Conservation (phyloP, 2,888 invertebrate genomes). For the Diogma glabrata region DNA sequence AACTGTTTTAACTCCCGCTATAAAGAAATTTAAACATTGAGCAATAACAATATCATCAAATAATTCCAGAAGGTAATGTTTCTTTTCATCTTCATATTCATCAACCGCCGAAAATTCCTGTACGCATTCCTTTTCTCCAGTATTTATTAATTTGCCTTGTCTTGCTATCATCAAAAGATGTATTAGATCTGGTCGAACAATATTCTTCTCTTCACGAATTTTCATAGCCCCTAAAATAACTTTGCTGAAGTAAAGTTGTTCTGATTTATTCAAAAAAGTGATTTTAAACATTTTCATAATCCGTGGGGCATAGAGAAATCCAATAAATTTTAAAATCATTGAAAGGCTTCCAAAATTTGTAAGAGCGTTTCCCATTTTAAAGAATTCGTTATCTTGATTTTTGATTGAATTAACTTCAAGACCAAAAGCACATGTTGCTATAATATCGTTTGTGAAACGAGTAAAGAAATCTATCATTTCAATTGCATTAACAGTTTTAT, state of each 20-base stretch:
- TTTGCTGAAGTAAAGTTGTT: background rate
- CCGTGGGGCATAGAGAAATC: background rate
- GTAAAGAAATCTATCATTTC: slow-evolving; percentile 24
- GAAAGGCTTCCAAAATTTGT: slow-evolving; percentile 32
- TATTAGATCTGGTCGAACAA: slow-evolving; percentile 29
- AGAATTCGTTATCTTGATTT: slow-evolving; percentile 43
- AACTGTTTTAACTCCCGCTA: slow-evolving; percentile 44
- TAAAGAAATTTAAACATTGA: slow-evolving; percentile 44
- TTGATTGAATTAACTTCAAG: slow-evolving; percentile 41
- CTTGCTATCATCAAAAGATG: slow-evolving; percentile 39
- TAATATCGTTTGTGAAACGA: slow-evolving; percentile 34
- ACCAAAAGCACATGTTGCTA: slow-evolving; percentile 38
- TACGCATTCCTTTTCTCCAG: too few species aligned
- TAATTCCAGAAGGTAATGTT: slow-evolving; percentile 24
- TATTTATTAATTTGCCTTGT: slow-evolving; percentile 23
- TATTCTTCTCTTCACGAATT: background rate
- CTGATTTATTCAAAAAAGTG: too few species aligned
- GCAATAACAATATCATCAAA: slow-evolving; percentile 44
- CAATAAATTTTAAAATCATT: background rate
- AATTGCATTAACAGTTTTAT: slow-evolving; percentile 18
- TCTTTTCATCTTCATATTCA: slow-evolving; percentile 14
- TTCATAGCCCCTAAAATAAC: background rate
- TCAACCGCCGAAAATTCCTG: slow-evolving; percentile 1
- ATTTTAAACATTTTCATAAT: slow-evolving; percentile 17
- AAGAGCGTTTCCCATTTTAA: slow-evolving; percentile 38